Percentiles rank a stretch among this genome's conserved stretches.
These are phyloP conservation scores for Pseudomyrmex cubaensis DNA, from an alignment of 1,140 invertebrate species.

Conservation along the genomic window DNA sequence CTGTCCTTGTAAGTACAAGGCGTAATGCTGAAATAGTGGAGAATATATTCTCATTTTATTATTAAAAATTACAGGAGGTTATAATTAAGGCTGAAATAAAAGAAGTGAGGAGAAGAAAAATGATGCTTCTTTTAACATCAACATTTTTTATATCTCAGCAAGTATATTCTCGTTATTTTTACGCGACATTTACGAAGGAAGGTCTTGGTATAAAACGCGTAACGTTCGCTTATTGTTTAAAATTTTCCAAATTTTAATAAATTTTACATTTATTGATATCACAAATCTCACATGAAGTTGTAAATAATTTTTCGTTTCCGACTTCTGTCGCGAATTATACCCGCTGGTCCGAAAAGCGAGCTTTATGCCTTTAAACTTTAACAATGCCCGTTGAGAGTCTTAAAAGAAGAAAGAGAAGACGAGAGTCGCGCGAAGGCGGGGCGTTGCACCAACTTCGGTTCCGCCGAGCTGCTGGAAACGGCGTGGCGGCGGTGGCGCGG, in stretches of 20 bases:
- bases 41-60: not conserved
- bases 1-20: not conserved
- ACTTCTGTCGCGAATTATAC: not conserved
- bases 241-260: too few species aligned
- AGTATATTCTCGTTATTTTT: too few species aligned
- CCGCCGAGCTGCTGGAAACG: slow-evolving; percentile 19
- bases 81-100: not conserved
- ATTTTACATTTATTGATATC: too few species aligned
- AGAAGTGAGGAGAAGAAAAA: not conserved
- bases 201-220: too few species aligned
- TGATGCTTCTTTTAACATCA: not conserved
- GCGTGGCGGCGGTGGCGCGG: not conserved
- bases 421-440: slow-evolving; percentile 18
- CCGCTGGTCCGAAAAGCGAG: slow-evolving; percentile 1
- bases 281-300: not conserved
- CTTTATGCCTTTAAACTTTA: slow-evolving; percentile 4
- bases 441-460: slow-evolving; percentile 9
- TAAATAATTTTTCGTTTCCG: not conserved
- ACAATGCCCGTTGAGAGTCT: slow-evolving; percentile 26
- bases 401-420: slow-evolving; percentile 9
- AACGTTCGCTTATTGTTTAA: too few species aligned
- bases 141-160: too few species aligned
- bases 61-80: not conserved
- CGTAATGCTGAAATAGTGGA: not conserved
- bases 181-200: too few species aligned